These are phyloP conservation scores for Vanessa atalanta DNA, from an alignment of 1,140 invertebrate genomes.

Conservation along the genomic window DNA sequence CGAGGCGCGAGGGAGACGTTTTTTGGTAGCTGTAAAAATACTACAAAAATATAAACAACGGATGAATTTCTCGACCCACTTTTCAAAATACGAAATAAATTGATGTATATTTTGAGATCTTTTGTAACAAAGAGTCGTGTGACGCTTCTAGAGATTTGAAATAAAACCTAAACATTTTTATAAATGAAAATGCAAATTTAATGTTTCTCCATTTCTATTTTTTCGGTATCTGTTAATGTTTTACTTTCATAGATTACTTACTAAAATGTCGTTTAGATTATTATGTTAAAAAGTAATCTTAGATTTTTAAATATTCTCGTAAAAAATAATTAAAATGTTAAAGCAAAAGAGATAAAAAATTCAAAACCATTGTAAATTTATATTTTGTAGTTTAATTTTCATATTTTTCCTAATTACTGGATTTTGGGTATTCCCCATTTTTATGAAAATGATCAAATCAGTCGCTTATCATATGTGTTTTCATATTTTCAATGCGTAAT, in stretches of 20 bases:
- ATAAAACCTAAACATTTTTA: conserved; percentile 19
- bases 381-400: too few relatives aligned
- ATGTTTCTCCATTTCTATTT: neutral
- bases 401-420: too few relatives aligned
- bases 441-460: too few relatives aligned
- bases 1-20: conserved; percentile 1
- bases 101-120: conserved; percentile 23
- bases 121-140: conserved; percentile 22
- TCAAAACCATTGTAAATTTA: too few relatives aligned
- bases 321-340: too few relatives aligned
- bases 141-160: conserved; percentile 22
- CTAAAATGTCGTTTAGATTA: too few relatives aligned
- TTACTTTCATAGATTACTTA: neutral
- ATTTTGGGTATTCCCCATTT: too few relatives aligned
- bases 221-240: neutral
- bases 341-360: too few relatives aligned
- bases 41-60: conserved; percentile 19
- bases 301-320: too few relatives aligned
- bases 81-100: conserved; percentile 28
- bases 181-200: neutral
- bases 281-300: too few relatives aligned
- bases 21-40: conserved; percentile 8
- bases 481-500: too few relatives aligned
- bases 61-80: conserved; percentile 25
- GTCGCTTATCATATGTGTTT: too few relatives aligned